Evolutionary conservation across 2,888 invertebrate species (phyloP).

Genomic region (Phytoseiulus persimilis): DNA sequence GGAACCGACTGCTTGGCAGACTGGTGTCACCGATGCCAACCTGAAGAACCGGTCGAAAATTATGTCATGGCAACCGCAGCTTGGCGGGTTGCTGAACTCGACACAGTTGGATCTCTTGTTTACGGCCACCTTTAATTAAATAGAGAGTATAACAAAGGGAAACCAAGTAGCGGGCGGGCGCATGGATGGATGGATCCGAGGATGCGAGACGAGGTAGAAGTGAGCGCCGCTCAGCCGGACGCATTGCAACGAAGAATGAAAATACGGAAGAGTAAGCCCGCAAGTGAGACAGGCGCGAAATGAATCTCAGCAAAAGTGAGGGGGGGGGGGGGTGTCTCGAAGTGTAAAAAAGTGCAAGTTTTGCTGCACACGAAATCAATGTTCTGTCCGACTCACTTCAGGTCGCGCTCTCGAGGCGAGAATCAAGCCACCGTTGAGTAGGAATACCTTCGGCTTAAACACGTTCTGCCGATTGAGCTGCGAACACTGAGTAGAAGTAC

Average conservation of each 20-base stretch:
- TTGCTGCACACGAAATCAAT: not conserved
- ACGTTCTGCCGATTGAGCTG: too few relatives aligned
- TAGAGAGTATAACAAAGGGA: too few relatives aligned
- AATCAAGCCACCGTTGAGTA: too few relatives aligned
- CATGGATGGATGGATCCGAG: not conserved
- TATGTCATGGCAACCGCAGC: too few relatives aligned
- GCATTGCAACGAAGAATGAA: not conserved
- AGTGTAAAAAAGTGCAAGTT: not conserved
- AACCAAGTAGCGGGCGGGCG: not conserved
- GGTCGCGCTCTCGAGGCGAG: not conserved
- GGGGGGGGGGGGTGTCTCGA: not conserved
- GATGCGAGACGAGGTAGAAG: not conserved
- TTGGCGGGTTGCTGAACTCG: too few relatives aligned
- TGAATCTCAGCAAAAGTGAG: not conserved
- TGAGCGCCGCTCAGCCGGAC: not conserved
- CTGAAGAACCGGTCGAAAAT: too few relatives aligned
- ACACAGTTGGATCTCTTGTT: too few relatives aligned
- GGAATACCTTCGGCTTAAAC: too few relatives aligned
- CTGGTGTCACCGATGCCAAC: too few relatives aligned
- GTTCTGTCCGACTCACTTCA: not conserved
- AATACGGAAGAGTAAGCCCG: not conserved
- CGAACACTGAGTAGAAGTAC: too few relatives aligned
- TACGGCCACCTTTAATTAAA: too few relatives aligned
- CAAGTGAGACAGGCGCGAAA: not conserved
- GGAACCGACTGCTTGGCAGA: not conserved